phyloP scores from a whole-genome alignment of 37 sponge, comb jelly and placozoan genomes.

The Amphimedon queenslandica region DNA sequence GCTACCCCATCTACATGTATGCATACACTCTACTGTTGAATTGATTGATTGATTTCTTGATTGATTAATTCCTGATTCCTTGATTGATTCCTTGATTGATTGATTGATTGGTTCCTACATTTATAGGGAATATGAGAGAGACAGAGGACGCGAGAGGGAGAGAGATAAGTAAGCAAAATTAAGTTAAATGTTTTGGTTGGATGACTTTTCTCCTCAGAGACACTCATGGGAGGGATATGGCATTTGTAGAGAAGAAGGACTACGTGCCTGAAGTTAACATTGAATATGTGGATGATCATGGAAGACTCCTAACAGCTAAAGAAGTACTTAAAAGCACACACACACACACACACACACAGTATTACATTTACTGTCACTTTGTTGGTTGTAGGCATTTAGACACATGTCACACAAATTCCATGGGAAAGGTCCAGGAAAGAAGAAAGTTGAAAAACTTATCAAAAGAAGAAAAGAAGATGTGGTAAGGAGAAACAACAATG shows the following conservation, averaged over 20 bases:
- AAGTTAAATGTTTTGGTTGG: conserved; percentile 5
- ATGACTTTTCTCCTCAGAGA: neutral
- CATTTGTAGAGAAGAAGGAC: conserved; percentile 88
- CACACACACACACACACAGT: neutral
- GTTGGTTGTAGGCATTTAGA: conserved; percentile 73
- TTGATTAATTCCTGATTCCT: too few relatives aligned
- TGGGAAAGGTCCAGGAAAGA: conserved; percentile 91
- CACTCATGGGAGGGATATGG: conserved; percentile 2
- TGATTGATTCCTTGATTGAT: too few relatives aligned
- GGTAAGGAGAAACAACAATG: conserved; percentile 15
- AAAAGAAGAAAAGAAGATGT: conserved; percentile 83
- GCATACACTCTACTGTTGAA: neutral
- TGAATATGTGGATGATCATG: conserved; percentile 86
- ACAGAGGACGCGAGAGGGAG: conserved; percentile 53
- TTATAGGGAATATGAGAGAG: conserved; percentile 59
- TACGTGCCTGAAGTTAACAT: conserved; percentile 86
- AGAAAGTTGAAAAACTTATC: conserved; percentile 87
- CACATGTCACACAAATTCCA: conserved; percentile 97
- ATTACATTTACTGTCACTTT: neutral
- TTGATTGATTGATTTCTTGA: too few relatives aligned
- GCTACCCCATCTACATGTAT: too few relatives aligned
- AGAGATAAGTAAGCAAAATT: conserved; percentile 52
- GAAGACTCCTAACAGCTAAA: conserved; percentile 68
- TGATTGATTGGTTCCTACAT: neutral
- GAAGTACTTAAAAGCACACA: conserved; percentile 46